A percentile compares a stretch with the other conserved stretches of the same genome.
These are phyloP conservation scores for Pemphigus obesinymphae DNA, from an alignment of 1,140 invertebrate genomes.

Conservation along the genomic window DNA sequence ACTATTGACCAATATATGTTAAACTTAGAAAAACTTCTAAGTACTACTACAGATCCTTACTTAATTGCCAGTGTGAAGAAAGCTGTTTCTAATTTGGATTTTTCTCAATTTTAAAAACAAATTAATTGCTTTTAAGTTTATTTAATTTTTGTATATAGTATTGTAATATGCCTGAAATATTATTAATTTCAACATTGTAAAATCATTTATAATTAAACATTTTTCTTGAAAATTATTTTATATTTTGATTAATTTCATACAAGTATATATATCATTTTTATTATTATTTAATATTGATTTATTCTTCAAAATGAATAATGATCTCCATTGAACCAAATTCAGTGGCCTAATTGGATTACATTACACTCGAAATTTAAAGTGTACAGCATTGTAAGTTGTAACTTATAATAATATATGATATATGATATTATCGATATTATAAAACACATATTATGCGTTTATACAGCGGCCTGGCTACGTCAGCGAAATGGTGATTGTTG, in stretches of 20 bases:
- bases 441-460: too few relatives aligned
- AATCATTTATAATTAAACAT: not conserved
- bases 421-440: too few relatives aligned
- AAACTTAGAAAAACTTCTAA: not conserved
- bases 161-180: not conserved
- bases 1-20: conserved; percentile 3
- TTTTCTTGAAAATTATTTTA: not conserved
- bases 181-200: not conserved
- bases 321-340: too few relatives aligned
- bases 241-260: not conserved
- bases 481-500: too few relatives aligned
- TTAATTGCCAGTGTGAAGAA: not conserved
- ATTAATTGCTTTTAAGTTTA: not conserved
- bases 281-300: too few relatives aligned
- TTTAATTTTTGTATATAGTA: not conserved
- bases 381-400: too few relatives aligned
- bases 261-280: too few relatives aligned
- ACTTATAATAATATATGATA: too few relatives aligned
- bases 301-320: too few relatives aligned
- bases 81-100: not conserved
- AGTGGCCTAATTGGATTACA: too few relatives aligned
- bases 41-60: not conserved
- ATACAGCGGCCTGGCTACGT: too few relatives aligned
- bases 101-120: conserved; percentile 7
- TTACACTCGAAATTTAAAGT: too few relatives aligned